phyloP scores from a whole-genome alignment of 2,113 vertebrate species.

The Pyrgilauda ruficollis region DNA sequence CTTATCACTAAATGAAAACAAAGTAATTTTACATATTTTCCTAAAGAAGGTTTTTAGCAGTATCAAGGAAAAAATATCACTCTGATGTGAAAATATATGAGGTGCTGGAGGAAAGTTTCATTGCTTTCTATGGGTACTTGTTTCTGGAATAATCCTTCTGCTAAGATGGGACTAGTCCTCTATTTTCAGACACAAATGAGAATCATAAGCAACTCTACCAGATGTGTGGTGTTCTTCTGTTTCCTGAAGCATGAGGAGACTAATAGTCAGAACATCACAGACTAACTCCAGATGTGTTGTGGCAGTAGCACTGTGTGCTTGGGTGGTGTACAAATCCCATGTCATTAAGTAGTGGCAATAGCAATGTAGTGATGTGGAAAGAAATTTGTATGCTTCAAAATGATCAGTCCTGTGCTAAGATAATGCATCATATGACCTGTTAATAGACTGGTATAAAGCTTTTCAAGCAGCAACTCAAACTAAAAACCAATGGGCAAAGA shows the following conservation, averaged over 20 bases:
- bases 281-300: background rate
- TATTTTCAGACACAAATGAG: background rate
- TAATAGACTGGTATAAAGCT: background rate
- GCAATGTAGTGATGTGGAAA: background rate
- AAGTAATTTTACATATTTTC: background rate
- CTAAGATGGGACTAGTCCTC: background rate
- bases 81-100: background rate
- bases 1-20: background rate
- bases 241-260: background rate
- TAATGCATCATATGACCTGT: background rate
- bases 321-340: background rate
- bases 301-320: background rate
- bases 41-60: background rate
- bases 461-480: background rate
- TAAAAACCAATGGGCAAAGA: background rate
- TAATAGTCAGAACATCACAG: background rate
- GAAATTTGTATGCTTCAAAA: background rate
- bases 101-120: background rate
- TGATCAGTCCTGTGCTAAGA: background rate
- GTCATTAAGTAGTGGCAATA: background rate
- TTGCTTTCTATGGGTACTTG: background rate
- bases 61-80: background rate
- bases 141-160: background rate
- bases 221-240: background rate
- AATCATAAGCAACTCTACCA: background rate